phyloP scores from a whole-genome alignment of 1,140 invertebrate species.

The Calliopsis andreniformis region DNA sequence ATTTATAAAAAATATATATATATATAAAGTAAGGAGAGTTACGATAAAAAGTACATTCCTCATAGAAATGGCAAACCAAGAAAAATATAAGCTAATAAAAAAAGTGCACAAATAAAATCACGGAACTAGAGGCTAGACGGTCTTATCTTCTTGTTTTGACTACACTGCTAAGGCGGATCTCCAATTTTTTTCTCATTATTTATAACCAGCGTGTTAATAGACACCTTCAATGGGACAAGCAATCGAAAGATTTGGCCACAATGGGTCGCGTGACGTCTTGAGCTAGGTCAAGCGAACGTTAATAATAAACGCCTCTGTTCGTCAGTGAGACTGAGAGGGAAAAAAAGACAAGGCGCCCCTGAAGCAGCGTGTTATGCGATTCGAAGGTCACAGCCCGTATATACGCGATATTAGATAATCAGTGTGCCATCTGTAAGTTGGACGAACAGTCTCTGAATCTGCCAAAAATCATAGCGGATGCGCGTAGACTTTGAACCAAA shows the following conservation, averaged over 20 bases:
- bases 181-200: background rate
- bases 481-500: constrained; percentile 3
- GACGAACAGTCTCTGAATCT: constrained; percentile 42
- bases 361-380: constrained; percentile 68
- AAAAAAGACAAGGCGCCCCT: constrained; percentile 47
- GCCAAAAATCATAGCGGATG: constrained; percentile 36
- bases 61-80: no score
- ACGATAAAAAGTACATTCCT: no score
- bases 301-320: constrained; percentile 40
- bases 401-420: constrained; percentile 69
- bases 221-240: background rate
- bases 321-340: constrained; percentile 7
- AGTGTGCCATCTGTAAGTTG: constrained; percentile 60
- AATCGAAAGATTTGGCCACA: background rate
- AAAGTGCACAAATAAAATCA: background rate
- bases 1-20: no score
- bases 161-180: no score
- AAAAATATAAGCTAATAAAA: background rate
- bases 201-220: background rate
- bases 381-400: constrained; percentile 53
- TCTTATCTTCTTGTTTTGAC: no score
- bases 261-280: background rate
- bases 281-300: background rate
- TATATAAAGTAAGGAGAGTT: no score
- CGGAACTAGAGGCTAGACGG: no score